Evolutionary conservation across 2,888 invertebrate species (phyloP).

Genomic region (Apantesis nais): DNA sequence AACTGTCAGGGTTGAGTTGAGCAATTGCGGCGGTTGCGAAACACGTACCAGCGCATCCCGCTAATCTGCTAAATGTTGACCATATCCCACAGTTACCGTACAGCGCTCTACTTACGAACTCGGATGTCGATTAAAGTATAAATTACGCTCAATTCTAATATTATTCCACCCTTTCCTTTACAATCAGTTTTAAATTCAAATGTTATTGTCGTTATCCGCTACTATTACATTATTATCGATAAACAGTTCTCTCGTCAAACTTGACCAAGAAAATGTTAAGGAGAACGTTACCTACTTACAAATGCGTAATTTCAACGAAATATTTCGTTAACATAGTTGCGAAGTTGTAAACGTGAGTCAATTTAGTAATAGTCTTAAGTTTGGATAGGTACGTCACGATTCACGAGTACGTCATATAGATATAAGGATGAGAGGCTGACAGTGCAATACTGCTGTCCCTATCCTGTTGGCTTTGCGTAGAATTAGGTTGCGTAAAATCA

Average conservation of each 20-base stretch:
- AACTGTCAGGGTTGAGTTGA: slow-evolving; percentile 84
- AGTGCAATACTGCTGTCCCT: slow-evolving; percentile 41
- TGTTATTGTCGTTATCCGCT: slow-evolving; percentile 23
- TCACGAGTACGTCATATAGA: slow-evolving; percentile 54
- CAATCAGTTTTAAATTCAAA: not conserved
- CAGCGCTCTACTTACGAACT: slow-evolving; percentile 33
- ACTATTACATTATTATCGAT: slow-evolving; percentile 20
- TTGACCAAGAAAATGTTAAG: slow-evolving; percentile 70
- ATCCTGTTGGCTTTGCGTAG: slow-evolving; percentile 60
- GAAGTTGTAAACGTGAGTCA: slow-evolving; percentile 77
- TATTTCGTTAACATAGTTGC: slow-evolving; percentile 76
- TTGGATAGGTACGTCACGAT: slow-evolving; percentile 61
- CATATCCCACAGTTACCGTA: slow-evolving; percentile 68
- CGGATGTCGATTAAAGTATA: slow-evolving; percentile 26
- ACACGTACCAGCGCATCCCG: slow-evolving; percentile 74
- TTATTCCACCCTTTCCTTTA: slow-evolving; percentile 25
- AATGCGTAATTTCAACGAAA: slow-evolving; percentile 67
- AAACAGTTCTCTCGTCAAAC: slow-evolving; percentile 54
- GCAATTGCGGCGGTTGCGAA: slow-evolving; percentile 78
- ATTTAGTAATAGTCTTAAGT: slow-evolving; percentile 70
- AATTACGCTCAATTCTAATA: slow-evolving; percentile 33
- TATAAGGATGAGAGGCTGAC: slow-evolving; percentile 47
- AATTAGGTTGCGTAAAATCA: slow-evolving; percentile 63
- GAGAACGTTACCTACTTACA: slow-evolving; percentile 58
- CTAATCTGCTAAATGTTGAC: slow-evolving; percentile 80